A percentile compares a stretch with the other conserved stretches of the same genome.
Conservation (phyloP, 2,113 vertebrate species). For the Siniperca knerii region DNA sequence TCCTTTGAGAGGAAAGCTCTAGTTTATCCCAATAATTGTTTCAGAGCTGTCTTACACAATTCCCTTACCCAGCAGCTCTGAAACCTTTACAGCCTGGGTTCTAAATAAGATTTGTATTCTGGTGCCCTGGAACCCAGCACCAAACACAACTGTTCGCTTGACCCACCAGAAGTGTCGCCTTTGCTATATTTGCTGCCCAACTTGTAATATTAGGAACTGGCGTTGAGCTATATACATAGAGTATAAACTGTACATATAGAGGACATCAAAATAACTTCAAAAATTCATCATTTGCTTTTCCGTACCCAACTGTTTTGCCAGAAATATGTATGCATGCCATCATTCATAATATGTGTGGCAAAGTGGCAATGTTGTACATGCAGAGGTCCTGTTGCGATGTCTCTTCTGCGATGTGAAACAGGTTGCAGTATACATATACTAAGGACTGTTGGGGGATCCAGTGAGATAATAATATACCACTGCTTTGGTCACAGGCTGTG, state of each 20-base stretch:
- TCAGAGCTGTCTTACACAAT: slow-evolving; percentile 12
- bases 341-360: neutral
- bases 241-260: neutral
- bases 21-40: slow-evolving; percentile 13
- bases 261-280: slow-evolving; percentile 14
- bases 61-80: slow-evolving; percentile 13
- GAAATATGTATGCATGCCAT: slow-evolving; percentile 5
- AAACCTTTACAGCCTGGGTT: slow-evolving; percentile 20
- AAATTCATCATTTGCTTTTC: neutral
- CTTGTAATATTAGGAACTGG: neutral
- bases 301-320: slow-evolving; percentile 23
- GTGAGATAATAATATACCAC: neutral
- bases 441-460: neutral
- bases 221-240: neutral
- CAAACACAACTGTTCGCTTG: neutral
- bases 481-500: slow-evolving; percentile 6
- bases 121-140: slow-evolving; percentile 11
- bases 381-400: neutral
- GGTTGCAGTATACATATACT: neutral
- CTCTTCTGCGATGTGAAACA: neutral
- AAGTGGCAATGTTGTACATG: neutral
- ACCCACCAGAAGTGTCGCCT: neutral
- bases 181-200: neutral
- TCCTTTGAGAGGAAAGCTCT: neutral
- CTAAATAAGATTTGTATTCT: slow-evolving; percentile 41